These are phyloP conservation scores for Gasteruption jaculator DNA, from an alignment of 2,888 invertebrate species.

Conservation along the genomic window DNA sequence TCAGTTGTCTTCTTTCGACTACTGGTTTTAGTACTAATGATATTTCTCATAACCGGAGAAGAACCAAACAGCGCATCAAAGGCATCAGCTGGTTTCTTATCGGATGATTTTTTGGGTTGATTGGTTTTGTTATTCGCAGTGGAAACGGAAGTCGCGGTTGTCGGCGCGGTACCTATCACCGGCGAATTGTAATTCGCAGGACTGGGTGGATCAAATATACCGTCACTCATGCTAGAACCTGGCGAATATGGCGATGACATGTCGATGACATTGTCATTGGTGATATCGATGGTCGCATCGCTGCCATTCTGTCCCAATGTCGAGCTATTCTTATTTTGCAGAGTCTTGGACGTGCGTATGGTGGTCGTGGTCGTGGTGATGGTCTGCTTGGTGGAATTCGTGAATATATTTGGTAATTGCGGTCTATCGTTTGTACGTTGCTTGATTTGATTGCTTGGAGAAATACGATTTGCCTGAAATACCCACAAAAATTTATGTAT, in stretches of 20 bases:
- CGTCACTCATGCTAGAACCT: slow-evolving; percentile 83
- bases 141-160: slow-evolving; percentile 3
- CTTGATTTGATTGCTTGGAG: slow-evolving; percentile 40
- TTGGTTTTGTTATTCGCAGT: slow-evolving; percentile 27
- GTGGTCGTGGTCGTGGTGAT: slow-evolving; percentile 21
- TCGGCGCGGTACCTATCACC: slow-evolving; percentile 18
- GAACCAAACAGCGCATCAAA: slow-evolving; percentile 66
- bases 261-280: slow-evolving; percentile 62
- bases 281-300: slow-evolving; percentile 38
- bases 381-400: slow-evolving; percentile 38
- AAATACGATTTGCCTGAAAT: slow-evolving; percentile 40
- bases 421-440: slow-evolving; percentile 37
- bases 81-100: slow-evolving; percentile 52
- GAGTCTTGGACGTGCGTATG: slow-evolving; percentile 29
- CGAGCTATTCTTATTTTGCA: slow-evolving; percentile 37
- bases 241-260: slow-evolving; percentile 85
- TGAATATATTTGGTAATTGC: slow-evolving; percentile 40
- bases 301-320: slow-evolving; percentile 49
- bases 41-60: slow-evolving; percentile 50
- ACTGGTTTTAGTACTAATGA: slow-evolving; percentile 45
- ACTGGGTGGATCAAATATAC: slow-evolving; percentile 77
- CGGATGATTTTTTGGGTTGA: slow-evolving; percentile 35
- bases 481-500: slow-evolving; percentile 4
- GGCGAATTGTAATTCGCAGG: slow-evolving; percentile 41
- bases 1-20: slow-evolving; percentile 51